Evolutionary conservation across 53 echinoderm and acorn worm species (phyloP).

Genomic region (Actinopyga echinites): DNA sequence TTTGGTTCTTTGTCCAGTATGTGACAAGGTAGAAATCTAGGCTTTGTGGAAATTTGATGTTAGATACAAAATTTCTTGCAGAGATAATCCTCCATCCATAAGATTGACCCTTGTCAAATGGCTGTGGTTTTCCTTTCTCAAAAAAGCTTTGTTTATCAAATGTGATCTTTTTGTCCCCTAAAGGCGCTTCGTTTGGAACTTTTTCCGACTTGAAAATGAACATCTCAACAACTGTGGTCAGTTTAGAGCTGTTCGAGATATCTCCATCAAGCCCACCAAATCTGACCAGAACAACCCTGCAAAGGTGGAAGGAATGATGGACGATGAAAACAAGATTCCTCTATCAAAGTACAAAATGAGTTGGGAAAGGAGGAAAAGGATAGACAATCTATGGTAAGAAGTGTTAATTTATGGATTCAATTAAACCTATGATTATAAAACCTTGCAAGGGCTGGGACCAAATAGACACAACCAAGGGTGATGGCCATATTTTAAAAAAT

Average conservation of each 20-base stretch:
- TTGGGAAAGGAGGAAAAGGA: constrained; percentile 57
- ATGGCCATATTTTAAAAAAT: too few relatives aligned
- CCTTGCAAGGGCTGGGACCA: too few relatives aligned
- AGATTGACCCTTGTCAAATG: too few relatives aligned
- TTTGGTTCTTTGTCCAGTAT: too few relatives aligned
- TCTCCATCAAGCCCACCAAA: constrained; percentile 94
- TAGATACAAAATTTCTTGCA: too few relatives aligned
- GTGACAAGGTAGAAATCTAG: too few relatives aligned
- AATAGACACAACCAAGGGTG: too few relatives aligned
- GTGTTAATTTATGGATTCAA: too few relatives aligned
- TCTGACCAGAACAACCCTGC: constrained; percentile 82
- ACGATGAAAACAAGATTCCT: constrained; percentile 81
- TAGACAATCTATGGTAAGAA: constrained; percentile 31
- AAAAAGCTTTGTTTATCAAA: neutral
- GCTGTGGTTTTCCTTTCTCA: neutral
- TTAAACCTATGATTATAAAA: too few relatives aligned
- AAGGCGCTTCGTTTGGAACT: constrained; percentile 98
- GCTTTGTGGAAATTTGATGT: too few relatives aligned
- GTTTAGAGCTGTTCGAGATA: constrained; percentile 93
- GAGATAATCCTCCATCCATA: too few relatives aligned
- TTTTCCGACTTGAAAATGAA: constrained; percentile 96
- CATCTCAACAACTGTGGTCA: constrained; percentile 99
- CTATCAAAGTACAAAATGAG: constrained; percentile 75
- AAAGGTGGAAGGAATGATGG: constrained; percentile 91
- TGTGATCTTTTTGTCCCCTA: neutral